These are phyloP conservation scores for Catocala nupta DNA, from an alignment of 2,888 invertebrate species.

Conservation along the genomic window DNA sequence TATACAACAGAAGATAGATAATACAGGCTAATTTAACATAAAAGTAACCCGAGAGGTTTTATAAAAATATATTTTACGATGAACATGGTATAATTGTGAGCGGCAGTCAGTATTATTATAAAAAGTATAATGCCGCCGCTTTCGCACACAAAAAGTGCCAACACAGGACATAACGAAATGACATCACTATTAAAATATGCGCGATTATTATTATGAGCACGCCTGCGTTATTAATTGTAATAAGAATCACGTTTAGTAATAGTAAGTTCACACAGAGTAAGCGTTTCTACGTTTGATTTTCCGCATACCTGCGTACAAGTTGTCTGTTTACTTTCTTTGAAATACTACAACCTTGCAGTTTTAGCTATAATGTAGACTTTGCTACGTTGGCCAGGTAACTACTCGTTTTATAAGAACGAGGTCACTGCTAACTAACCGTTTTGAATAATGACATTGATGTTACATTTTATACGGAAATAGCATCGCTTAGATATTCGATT, in stretches of 20 bases:
- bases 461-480: constrained; percentile 14
- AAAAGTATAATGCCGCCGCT: constrained; percentile 35
- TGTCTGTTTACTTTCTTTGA: constrained; percentile 35
- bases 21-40: too few relatives aligned
- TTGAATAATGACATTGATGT: constrained; percentile 44
- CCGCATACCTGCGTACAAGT: constrained; percentile 44
- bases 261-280: constrained; percentile 61
- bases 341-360: constrained; percentile 38
- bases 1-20: too few relatives aligned
- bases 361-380: constrained; percentile 14
- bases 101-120: too few relatives aligned
- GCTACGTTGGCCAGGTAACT: background rate
- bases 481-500: too few relatives aligned
- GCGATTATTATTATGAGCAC: constrained; percentile 61
- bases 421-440: constrained; percentile 40
- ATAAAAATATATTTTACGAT: too few relatives aligned
- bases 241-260: constrained; percentile 66
- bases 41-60: too few relatives aligned
- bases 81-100: too few relatives aligned
- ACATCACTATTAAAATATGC: constrained; percentile 69
- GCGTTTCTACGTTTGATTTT: constrained; percentile 50
- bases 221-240: constrained; percentile 57
- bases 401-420: constrained; percentile 39
- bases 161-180: constrained; percentile 52
- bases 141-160: constrained; percentile 48